Percentiles rank a stretch among this genome's conserved stretches.
These are phyloP conservation scores for Rallus limicola DNA, from an alignment of 2,113 vertebrate genomes.

Conservation along the genomic window DNA sequence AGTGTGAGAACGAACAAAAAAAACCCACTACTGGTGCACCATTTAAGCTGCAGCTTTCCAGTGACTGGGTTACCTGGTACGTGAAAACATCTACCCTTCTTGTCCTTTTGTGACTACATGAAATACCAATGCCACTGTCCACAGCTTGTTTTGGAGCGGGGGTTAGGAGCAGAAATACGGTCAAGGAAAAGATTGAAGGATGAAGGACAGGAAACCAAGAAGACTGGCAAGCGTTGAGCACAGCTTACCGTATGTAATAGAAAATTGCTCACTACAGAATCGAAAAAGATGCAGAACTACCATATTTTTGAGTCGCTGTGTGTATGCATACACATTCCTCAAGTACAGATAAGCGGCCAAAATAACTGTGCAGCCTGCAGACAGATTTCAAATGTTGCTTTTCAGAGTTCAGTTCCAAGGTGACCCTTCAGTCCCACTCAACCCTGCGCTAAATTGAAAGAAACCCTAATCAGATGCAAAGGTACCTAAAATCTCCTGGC, in stretches of 20 bases:
- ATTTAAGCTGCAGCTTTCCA: not conserved
- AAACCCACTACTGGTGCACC: no score
- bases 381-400: not conserved
- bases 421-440: not conserved
- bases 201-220: not conserved
- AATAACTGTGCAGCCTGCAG: not conserved
- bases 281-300: no score
- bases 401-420: not conserved
- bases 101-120: not conserved
- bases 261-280: not conserved
- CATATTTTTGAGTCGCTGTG: not conserved
- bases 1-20: not conserved
- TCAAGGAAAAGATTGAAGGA: not conserved
- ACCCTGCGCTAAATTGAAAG: not conserved
- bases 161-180: not conserved
- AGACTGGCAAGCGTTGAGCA: not conserved
- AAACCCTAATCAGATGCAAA: not conserved
- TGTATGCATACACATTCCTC: not conserved
- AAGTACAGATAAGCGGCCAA: not conserved
- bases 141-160: not conserved
- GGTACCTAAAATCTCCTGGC: not conserved
- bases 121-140: accelerated
- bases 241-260: accelerated
- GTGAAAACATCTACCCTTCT: not conserved
- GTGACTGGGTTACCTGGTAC: not conserved